phyloP scores from a whole-genome alignment of 2,113 vertebrate genomes.

The Strix uralensis region DNA sequence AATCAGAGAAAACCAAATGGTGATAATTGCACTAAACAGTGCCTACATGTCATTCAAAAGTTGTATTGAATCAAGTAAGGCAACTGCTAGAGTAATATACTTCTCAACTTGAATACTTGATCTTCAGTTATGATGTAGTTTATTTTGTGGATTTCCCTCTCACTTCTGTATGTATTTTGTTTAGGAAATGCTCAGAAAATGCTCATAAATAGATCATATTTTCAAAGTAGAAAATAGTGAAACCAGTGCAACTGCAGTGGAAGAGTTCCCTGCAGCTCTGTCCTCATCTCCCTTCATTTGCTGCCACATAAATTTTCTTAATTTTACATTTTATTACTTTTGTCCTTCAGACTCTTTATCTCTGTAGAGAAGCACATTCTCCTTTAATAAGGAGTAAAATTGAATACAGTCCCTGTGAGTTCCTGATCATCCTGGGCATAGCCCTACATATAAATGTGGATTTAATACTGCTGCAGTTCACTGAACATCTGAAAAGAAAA shows the following conservation, averaged over 20 bases:
- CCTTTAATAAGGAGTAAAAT: neutral
- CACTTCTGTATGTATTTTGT: neutral
- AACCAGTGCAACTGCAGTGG: neutral
- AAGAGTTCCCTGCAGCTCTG: neutral
- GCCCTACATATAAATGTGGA: constrained; percentile 35
- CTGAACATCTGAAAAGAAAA: constrained; percentile 27
- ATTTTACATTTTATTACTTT: constrained; percentile 12
- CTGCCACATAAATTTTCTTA: neutral
- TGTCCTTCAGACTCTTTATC: constrained; percentile 36
- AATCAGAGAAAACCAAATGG: neutral
- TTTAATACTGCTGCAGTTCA: constrained; percentile 64
- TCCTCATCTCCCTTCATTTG: neutral
- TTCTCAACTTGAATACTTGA: neutral
- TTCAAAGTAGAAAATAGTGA: neutral
- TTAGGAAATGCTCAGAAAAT: neutral
- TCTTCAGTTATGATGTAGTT: neutral
- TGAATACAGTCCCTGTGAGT: neutral
- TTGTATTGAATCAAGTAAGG: neutral
- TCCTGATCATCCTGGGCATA: constrained; percentile 16
- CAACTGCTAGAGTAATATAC: neutral
- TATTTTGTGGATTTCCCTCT: neutral
- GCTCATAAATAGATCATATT: neutral
- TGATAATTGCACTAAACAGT: neutral
- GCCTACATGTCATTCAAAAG: neutral
- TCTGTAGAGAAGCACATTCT: neutral